Base-by-base conservation (phyloP, 2,797 vertebrate genomes). In the Cryptoprocta ferox region DNA sequence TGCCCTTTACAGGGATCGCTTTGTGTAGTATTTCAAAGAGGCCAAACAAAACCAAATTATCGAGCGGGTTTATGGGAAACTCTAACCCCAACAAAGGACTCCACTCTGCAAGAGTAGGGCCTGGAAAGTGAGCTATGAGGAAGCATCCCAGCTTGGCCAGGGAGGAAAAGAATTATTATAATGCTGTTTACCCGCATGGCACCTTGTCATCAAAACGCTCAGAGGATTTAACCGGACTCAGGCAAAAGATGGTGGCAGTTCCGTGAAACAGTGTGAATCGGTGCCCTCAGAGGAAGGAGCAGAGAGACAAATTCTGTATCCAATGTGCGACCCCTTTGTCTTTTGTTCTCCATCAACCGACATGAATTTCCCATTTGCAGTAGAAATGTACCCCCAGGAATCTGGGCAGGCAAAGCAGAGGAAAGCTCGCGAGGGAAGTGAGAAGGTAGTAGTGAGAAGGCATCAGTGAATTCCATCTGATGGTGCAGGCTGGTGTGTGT, bases 1-100 rank as follows among this genome's bases (percentile, higher is more conserved):
- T 95, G 85, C 70, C 91, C 68, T 97, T 96, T 93, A 96, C 95
- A 97, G 97, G 83, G 91, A 96, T 91, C 79, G 91, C 97, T 97
- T 98, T 98, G 98, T 97, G 89, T 89, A 48, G 79, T 89, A 93
- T 95, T 98, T 97, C 96, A 97, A 97, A 97, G 97, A 95, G 50
- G 56, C 83, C 87, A 97, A 95, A 96, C 79, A 95, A 96, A 97
- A 98, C 95, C 92, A 97, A 96, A 97, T 96, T 93, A 97, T 94
- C 97, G 86, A 97, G 89, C 76, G 87, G 96, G 83, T 97, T 97
- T 95, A 93, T 88, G 93, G 94, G 97, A 97, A 97, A 98, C 92
- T 85, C 76, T 96, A 97, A 96, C 80, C 94, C 66, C 87, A 93
- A 96, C 97, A 97, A 97, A 97, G 70, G 80, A 86, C n/a, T 96